These are phyloP conservation scores for Zygaena filipendulae DNA, from an alignment of 2,888 invertebrate species.

Conservation along the genomic window DNA sequence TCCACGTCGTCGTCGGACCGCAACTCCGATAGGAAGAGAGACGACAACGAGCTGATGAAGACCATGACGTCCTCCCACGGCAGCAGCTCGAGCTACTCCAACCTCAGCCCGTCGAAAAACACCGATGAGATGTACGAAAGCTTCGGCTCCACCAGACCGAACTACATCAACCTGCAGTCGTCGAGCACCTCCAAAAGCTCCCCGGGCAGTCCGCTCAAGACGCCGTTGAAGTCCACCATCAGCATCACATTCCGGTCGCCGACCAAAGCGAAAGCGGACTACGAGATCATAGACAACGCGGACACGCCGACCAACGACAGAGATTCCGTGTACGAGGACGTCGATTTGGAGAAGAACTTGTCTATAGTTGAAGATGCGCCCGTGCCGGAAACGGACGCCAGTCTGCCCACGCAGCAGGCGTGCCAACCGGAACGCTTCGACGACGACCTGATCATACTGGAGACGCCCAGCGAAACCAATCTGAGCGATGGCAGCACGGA, in stretches of 20 bases:
- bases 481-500: conserved; percentile 47
- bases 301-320: conserved; percentile 53
- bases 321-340: conserved; percentile 70
- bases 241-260: conserved; percentile 79
- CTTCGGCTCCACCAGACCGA: conserved; percentile 48
- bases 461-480: conserved; percentile 57
- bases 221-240: conserved; percentile 76
- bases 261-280: conserved; percentile 50
- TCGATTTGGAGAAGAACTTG: conserved; percentile 54
- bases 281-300: conserved; percentile 51
- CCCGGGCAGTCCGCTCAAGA: conserved; percentile 52
- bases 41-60: conserved; percentile 31
- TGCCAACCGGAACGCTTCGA: conserved; percentile 54
- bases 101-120: conserved; percentile 38
- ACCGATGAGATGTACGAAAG: conserved; percentile 45
- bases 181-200: conserved; percentile 54
- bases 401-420: conserved; percentile 67
- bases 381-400: conserved; percentile 65
- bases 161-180: conserved; percentile 55
- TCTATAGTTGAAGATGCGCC: conserved; percentile 65
- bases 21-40: conserved; percentile 28
- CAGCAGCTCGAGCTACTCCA: conserved; percentile 52
- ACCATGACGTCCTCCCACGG: conserved; percentile 60
- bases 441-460: conserved; percentile 56
- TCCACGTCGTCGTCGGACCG: conserved; percentile 49